phyloP scores from a whole-genome alignment of 2,113 vertebrate genomes.

The Oncorhynchus clarkii region DNA sequence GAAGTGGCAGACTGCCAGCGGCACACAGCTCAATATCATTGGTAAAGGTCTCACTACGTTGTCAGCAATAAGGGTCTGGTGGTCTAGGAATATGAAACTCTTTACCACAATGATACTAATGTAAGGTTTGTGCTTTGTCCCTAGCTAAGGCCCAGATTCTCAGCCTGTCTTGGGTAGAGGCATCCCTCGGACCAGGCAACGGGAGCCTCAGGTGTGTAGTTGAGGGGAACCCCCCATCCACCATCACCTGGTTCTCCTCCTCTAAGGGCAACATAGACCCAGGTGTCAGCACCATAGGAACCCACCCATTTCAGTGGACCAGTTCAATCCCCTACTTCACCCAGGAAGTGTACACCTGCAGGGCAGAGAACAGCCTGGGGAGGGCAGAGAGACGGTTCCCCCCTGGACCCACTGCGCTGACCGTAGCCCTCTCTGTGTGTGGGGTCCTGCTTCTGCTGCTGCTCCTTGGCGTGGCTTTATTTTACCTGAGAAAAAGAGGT shows the following conservation, averaged over 20 bases:
- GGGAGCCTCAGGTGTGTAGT: constrained; percentile 7
- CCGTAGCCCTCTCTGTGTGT: background rate
- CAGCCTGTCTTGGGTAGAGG: background rate
- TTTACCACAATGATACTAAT: background rate
- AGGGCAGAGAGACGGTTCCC: background rate
- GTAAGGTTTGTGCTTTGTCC: background rate
- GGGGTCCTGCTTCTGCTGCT: constrained; percentile 5
- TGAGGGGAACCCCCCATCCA: constrained; percentile 12
- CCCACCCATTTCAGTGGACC: background rate
- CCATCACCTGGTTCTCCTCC: constrained; percentile 9
- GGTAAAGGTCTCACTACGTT: background rate
- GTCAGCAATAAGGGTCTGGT: background rate
- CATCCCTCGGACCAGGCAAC: background rate
- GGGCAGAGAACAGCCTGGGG: constrained; percentile 17
- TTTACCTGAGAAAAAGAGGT: constrained; percentile 9
- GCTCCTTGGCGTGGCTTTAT: too few relatives aligned
- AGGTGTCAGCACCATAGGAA: too few relatives aligned
- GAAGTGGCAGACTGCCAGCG: background rate
- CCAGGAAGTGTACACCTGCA: constrained; percentile 12
- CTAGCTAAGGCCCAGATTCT: constrained; percentile 16
- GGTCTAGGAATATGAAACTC: too few relatives aligned
- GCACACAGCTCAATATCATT: constrained; percentile 14
- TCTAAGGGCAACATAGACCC: background rate
- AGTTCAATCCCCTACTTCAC: background rate
- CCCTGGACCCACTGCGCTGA: background rate